Base-by-base conservation (phyloP, 2,113 vertebrate genomes). In the Maccullochella peelii region DNA sequence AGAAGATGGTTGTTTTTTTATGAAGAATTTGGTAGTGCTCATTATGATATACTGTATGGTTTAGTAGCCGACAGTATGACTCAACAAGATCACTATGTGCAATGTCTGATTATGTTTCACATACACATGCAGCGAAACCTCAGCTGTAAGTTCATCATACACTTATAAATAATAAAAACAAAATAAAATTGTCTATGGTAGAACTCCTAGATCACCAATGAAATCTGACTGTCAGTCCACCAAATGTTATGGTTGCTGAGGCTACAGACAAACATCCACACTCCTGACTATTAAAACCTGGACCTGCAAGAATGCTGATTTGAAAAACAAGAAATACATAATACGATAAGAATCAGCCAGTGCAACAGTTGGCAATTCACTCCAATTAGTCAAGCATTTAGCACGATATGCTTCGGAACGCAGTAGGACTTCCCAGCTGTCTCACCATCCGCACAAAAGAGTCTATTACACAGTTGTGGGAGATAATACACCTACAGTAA, bases 401-500 rank as follows among this genome's bases (percentile, higher is more conserved):
- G 20, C 50, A 69, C n/a, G 67, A 79, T 44, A 54, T 57, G 71
- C 77, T 73, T 77, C 5, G 8, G 30, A 65, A 73, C 82, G 76
- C 68, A 74, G 70, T 62, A 12, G 10, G 33, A 79, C 50, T 78
- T 77, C 62, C 80, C 67, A 85, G 30, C 74, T 67, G 62, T 82
- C 72, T 86, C 73, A 52, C 30, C 6, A 42, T 55, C 49, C 6
- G n/a, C 71, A 89, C 84, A 77, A 77, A 76, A 52, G 57, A 77
- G 63, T 86, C 73, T 36, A 72, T 82, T 59, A 77, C 42, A 68
- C 54, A 67, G 49, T 6, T 75, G 78, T 65, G 76, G 77, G 79
- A 77, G 47, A 84, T 86, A 73, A 89, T 85, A 88, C 75, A 84
- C 80, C 86, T 85, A 83, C 85, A 90, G 78, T 27, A 66, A 79